A percentile compares a stretch with the other conserved stretches of the same genome.
These are phyloP conservation scores for Pithys albifrons DNA, from an alignment of 2,113 vertebrate genomes.

Conservation along the genomic window DNA sequence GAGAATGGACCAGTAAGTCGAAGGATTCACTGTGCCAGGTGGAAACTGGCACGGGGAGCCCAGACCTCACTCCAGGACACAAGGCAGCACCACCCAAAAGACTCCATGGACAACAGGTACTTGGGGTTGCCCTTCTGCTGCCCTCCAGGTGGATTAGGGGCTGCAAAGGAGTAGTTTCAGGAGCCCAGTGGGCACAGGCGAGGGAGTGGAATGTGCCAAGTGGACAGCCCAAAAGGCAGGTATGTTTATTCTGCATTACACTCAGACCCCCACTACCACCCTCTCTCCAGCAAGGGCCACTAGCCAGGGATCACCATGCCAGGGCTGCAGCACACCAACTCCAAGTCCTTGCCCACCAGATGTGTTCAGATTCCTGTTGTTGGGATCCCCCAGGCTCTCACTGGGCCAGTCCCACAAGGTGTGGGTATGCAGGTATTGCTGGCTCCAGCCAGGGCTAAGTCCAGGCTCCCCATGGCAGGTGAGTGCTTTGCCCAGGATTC, in stretches of 20 bases:
- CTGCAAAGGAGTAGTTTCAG: neutral
- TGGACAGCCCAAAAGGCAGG: neutral
- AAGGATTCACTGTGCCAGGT: neutral
- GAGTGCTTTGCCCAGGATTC: accelerated
- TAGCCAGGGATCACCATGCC: neutral
- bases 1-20: neutral
- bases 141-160: neutral
- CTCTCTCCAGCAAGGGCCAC: neutral
- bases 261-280: neutral
- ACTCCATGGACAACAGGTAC: neutral
- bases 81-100: neutral
- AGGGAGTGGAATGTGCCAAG: accelerated
- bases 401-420: accelerated
- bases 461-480: accelerated
- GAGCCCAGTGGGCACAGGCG: accelerated
- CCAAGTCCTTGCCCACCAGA: neutral
- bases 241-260: neutral
- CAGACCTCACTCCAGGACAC: neutral
- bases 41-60: accelerated
- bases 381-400: accelerated
- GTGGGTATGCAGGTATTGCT: accelerated
- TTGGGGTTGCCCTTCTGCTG: neutral
- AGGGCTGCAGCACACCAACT: neutral
- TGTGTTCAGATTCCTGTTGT: accelerated
- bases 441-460: neutral